Conservation (phyloP, 1,140 invertebrate species). For the Drosophila kikkawai region DNA sequence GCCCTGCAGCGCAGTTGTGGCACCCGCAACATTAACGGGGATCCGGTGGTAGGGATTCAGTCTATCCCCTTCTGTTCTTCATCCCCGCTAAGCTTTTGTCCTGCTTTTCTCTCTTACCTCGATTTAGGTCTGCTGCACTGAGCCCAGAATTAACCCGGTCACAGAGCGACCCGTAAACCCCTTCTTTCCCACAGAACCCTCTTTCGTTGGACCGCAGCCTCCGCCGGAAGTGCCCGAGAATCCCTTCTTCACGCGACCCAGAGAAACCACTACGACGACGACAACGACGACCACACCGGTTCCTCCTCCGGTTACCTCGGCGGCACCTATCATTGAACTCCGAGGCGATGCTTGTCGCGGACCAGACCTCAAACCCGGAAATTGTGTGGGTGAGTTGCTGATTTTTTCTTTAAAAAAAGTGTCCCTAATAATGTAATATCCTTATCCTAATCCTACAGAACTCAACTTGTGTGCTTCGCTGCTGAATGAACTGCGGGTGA, state of each 20-base stretch:
- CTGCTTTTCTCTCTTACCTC: constrained; percentile 1
- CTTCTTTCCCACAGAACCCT: constrained; percentile 51
- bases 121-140: constrained; percentile 72
- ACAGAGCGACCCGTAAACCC: constrained; percentile 62
- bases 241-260: constrained; percentile 39
- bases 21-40: constrained; percentile 66
- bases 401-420: background rate
- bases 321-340: constrained; percentile 30
- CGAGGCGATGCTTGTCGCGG: constrained; percentile 53
- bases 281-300: constrained; percentile 34
- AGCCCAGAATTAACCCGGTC: constrained; percentile 53
- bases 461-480: constrained; percentile 62
- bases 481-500: constrained; percentile 47
- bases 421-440: background rate
- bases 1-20: constrained; percentile 72
- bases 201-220: constrained; percentile 40
- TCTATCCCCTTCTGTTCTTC: background rate
- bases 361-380: constrained; percentile 60
- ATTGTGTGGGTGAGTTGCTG: constrained; percentile 60
- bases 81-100: constrained; percentile 38
- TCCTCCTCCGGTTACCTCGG: constrained; percentile 29
- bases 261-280: constrained; percentile 9
- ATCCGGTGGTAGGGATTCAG: constrained; percentile 74
- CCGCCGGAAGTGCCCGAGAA: constrained; percentile 30
- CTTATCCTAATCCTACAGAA: constrained; percentile 25